Conservation (phyloP, 2,888 invertebrate species). For the Malachius bipustulatus region DNA sequence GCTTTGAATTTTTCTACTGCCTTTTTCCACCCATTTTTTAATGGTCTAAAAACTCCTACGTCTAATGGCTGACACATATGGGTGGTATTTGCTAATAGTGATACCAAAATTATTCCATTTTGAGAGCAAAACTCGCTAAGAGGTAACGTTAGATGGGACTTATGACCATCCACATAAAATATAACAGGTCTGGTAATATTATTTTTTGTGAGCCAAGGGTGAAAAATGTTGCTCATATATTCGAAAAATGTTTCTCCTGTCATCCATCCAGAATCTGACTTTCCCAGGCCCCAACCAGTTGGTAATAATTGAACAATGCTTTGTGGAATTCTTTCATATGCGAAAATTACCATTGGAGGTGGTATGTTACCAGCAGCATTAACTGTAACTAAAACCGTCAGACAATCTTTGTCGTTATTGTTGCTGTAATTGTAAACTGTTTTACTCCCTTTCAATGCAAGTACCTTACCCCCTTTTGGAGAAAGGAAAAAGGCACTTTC, state of each 20-base stretch:
- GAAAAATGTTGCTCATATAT: background rate
- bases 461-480: background rate
- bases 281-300: background rate
- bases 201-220: background rate
- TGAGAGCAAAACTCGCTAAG: background rate
- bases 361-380: background rate
- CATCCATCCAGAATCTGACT: background rate
- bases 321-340: background rate
- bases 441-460: background rate
- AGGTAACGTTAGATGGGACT: background rate
- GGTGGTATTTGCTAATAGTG: background rate
- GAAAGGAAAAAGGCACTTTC: background rate
- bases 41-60: constrained; percentile 1
- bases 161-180: background rate
- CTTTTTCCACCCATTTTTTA: background rate
- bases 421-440: background rate
- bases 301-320: background rate
- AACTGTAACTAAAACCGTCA: background rate
- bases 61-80: background rate
- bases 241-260: constrained; percentile 1
- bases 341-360: background rate
- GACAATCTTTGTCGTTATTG: background rate
- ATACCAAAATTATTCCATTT: background rate
- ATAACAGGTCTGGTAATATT: background rate
- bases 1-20: background rate